Conservation (phyloP, 2,797 vertebrate species). For the Hypotaenidia okinawae region DNA sequence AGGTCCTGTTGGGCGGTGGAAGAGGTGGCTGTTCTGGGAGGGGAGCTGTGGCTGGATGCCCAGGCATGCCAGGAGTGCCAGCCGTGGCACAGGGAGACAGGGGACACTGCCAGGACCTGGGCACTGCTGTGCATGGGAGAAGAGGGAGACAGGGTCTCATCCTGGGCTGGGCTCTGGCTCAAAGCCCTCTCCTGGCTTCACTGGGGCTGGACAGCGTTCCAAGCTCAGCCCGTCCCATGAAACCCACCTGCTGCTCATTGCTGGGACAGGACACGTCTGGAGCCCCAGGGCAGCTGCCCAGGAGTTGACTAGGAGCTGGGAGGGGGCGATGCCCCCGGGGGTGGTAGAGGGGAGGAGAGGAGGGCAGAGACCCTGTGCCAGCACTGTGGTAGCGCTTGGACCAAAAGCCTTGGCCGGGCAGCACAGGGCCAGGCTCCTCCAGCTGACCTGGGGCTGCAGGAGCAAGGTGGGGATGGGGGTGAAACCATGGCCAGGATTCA, state of each 20-base stretch:
- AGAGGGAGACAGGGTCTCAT: background rate
- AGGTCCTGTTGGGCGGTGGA: background rate
- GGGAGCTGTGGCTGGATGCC: accelerated
- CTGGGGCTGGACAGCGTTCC: accelerated
- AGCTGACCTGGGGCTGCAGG: too few relatives aligned
- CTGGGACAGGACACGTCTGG: background rate
- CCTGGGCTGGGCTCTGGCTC: too few relatives aligned
- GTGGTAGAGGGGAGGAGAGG: too few relatives aligned
- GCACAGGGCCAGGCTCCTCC: too few relatives aligned
- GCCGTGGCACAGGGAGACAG: background rate
- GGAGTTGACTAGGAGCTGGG: background rate
- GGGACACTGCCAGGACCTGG: background rate
- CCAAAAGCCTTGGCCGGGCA: background rate
- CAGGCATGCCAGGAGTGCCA: background rate
- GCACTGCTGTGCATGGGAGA: background rate
- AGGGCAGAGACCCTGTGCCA: background rate
- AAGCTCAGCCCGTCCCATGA: background rate
- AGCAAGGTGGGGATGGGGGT: too few relatives aligned
- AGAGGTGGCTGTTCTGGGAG: background rate
- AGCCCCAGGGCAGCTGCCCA: background rate
- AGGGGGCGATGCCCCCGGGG: background rate
- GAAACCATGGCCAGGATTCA: background rate
- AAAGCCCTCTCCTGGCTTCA: background rate
- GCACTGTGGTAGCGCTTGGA: accelerated
- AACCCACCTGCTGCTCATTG: accelerated